Base-by-base conservation (phyloP, 2,797 vertebrate genomes). In the Xenopus petersii region DNA sequence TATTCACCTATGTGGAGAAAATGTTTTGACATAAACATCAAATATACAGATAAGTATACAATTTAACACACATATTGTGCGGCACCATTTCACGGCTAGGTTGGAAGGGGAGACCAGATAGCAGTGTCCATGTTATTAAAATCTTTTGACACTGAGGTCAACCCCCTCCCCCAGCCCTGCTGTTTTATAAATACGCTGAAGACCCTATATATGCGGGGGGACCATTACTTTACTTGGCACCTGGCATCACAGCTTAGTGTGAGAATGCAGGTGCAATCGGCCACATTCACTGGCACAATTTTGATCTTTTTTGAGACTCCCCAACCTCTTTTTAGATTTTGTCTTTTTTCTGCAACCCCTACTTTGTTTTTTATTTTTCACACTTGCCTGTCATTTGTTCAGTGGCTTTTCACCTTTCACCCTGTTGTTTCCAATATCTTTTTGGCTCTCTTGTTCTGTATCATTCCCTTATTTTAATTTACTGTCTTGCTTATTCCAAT, bases 61-160 rank as follows among this genome's bases (percentile, higher is more conserved):
- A 36, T 21, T 49, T 49, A 4, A 13, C 47, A 67, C 30, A 54
- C 2, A 70, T 24, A 78, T 73, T 73, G 65, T 65, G 26, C 61
- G 33, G 71, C 33, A 54, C 49, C 49, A 69, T 73, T 72, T 73
- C 65, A 63, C 65, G 51, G 75, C 70, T 73, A 26, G 66, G 71
- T 69, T 69, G 61, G 51, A 67, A 58, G 30, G 49, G 65, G 65
- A 73, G 75, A 78, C 75, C 63, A 78, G 71, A 78, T 78, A 73
- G 76, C 73, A 73, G 76, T 73, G 76, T 64, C 76, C 66, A 70
- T 73, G 71, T 78, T 78, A 73, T 78, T 78, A 73, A 78, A 73
- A 78, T 78, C 76, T 70, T 78, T 78, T 78, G 76, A 78, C 76
- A 73, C 76, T 42, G 76, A 78, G 76, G 76, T 78, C 76, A 78